Percentiles rank a stretch among this genome's conserved stretches.
Conservation (phyloP, 2,797 vertebrate species). For the Gephyroberyx darwinii region DNA sequence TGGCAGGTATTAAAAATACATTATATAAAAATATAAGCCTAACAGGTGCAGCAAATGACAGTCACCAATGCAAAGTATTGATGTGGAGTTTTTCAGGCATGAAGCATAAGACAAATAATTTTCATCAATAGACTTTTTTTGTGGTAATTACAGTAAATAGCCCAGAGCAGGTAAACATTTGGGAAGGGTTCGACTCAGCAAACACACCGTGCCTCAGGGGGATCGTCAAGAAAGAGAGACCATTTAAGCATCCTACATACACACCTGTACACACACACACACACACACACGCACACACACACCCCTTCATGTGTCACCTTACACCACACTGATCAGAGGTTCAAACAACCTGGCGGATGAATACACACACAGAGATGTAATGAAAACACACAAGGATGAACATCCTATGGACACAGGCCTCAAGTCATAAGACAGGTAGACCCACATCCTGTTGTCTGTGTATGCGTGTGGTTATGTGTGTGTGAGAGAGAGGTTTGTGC, state of each 20-base stretch:
- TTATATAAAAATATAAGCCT: not conserved
- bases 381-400: constrained; percentile 80
- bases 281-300: constrained; percentile 23
- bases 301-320: constrained; percentile 31
- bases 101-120: constrained; percentile 7
- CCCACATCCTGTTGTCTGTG: constrained; percentile 76
- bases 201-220: constrained; percentile 45
- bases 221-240: constrained; percentile 36
- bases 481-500: constrained; percentile 12
- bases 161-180: constrained; percentile 52
- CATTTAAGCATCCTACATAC: constrained; percentile 10
- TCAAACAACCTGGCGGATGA: constrained; percentile 57
- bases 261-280: constrained; percentile 38
- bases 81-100: too few species aligned
- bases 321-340: constrained; percentile 39
- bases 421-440: constrained; percentile 70
- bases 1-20: not conserved
- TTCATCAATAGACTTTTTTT: not conserved
- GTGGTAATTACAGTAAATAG: constrained; percentile 24
- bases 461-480: constrained; percentile 15
- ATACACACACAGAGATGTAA: constrained; percentile 49
- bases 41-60: not conserved
- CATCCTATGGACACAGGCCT: constrained; percentile 77
- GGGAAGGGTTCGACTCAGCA: constrained; percentile 48
- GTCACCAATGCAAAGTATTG: too few species aligned